These are phyloP conservation scores for Battus philenor DNA, from an alignment of 1,140 invertebrate genomes.

Conservation along the genomic window DNA sequence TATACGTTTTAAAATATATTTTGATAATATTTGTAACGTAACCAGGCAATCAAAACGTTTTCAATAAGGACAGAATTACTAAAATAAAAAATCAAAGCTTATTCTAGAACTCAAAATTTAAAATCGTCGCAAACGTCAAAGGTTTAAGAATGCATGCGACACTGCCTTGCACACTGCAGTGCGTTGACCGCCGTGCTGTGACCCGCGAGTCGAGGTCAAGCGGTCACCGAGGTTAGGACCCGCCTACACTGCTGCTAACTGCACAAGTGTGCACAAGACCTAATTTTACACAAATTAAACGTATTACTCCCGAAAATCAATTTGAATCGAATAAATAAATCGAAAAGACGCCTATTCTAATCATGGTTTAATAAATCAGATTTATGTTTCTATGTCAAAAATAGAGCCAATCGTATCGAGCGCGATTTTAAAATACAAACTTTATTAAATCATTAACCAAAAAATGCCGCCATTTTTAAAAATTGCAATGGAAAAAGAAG, in stretches of 20 bases:
- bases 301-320: background rate
- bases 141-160: constrained; percentile 25
- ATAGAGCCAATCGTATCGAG: too few relatives aligned
- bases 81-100: too few relatives aligned
- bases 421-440: too few relatives aligned
- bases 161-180: constrained; percentile 38
- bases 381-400: too few relatives aligned
- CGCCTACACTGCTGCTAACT: constrained; percentile 29
- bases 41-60: too few relatives aligned
- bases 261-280: constrained; percentile 14
- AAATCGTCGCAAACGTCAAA: constrained; percentile 12
- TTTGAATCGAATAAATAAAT: background rate
- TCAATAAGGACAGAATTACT: too few relatives aligned
- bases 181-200: constrained; percentile 43
- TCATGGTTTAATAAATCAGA: too few relatives aligned
- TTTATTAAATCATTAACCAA: too few relatives aligned
- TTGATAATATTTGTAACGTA: too few relatives aligned
- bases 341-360: background rate
- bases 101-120: background rate
- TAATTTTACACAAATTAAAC: background rate
- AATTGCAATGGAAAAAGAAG: too few relatives aligned
- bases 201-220: constrained; percentile 49
- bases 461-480: too few relatives aligned
- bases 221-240: constrained; percentile 41
- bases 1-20: too few relatives aligned